Conservation (phyloP, 2,113 vertebrate genomes). For the Empidonax traillii region DNA sequence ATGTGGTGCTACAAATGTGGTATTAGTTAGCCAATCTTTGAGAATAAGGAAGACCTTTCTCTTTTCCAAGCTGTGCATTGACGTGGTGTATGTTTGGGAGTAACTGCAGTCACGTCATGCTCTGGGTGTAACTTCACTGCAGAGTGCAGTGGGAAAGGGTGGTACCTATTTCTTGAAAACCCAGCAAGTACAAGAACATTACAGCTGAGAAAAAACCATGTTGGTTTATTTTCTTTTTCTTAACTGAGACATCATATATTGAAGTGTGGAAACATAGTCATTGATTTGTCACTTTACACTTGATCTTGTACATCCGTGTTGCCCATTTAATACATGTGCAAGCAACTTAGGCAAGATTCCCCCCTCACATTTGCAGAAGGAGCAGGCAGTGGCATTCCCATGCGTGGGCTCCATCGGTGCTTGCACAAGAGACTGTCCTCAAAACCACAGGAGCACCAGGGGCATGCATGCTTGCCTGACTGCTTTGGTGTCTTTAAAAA, state of each 20-base stretch:
- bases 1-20: not conserved
- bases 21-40: not conserved
- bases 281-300: not conserved
- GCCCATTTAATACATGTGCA: not conserved
- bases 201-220: not conserved
- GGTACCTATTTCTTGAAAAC: not conserved
- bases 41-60: not conserved
- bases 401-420: not conserved
- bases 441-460: not conserved
- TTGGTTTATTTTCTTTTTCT: not conserved
- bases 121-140: slow-evolving; percentile 31
- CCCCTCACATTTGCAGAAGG: rapidly evolving
- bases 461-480: not conserved
- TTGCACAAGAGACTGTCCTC: not conserved
- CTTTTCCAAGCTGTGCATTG: not conserved
- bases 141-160: slow-evolving; percentile 18
- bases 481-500: not conserved
- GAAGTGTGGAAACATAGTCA: not conserved
- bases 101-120: not conserved
- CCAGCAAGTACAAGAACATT: not conserved
- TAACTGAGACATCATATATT: not conserved
- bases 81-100: not conserved
- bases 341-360: not conserved
- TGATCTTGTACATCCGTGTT: not conserved
- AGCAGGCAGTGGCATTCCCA: not conserved